Base-by-base conservation (phyloP, 2,888 invertebrate species). In the Eumacrocentrus americanus region DNA sequence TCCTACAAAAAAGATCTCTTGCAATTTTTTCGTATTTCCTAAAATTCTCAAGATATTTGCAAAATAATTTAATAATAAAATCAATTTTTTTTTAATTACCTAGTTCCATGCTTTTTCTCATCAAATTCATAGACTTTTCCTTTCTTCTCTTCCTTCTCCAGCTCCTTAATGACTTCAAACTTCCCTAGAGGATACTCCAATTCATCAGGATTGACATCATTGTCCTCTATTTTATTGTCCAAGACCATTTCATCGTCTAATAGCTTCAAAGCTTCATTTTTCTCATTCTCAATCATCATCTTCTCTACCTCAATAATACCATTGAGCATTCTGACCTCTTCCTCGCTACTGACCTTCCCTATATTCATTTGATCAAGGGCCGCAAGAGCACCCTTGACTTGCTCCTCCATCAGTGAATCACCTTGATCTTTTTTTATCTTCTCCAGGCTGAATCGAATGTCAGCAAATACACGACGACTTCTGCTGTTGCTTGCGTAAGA, bases 41-140 rank as follows among this genome's bases (percentile, higher is more conserved):
- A n/a, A n/a, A n/a, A n/a, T n/a, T n/a, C n/a, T n/a, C n/a, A n/a
- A n/a, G n/a, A n/a, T n/a, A n/a, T n/a, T n/a, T n/a, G n/a, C n/a
- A n/a, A n/a, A n/a, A n/a, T n/a, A n/a, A n/a, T n/a, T n/a, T n/a
- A n/a, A n/a, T n/a, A n/a, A n/a, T n/a, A n/a, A n/a, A n/a, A n/a
- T n/a, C 1, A 23, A 42, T 42, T 44, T 11, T 56, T 38, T 22
- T 3, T 34, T 47, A 23, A 59, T 62, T 62, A 79, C 79, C 79
- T 75, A 2, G 70, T 54, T 2, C 75, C 75, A 23, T 77, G 72
- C 35, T 70, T 70, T 55, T 79, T 76, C 16, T 74, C 69, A 50
- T 78, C 72, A 11, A 70, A 74, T 34, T 78, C 70, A 58, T 80
- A 79, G 5, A 71, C 57, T 60, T 78, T 79, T 11, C 74, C 75